A percentile compares a stretch with the other conserved stretches of the same genome.
Conservation (phyloP, 2,797 vertebrate species). For the Allenopithecus nigroviridis region DNA sequence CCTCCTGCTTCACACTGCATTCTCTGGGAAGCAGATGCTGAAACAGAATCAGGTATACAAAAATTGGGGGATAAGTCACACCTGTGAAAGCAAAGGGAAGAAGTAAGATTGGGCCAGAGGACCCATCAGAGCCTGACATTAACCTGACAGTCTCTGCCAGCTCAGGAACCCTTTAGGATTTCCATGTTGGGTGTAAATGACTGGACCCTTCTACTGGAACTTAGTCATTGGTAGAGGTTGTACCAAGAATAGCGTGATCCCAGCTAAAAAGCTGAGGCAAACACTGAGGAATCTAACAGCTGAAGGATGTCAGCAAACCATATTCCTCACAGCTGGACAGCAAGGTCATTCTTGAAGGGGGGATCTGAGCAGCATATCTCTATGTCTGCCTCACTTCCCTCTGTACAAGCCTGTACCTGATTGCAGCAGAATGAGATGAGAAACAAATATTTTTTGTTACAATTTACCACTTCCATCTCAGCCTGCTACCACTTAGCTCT, state of each 20-base stretch:
- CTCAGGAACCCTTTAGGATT: neutral
- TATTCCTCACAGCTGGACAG: neutral
- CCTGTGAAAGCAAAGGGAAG: neutral
- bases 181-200: neutral
- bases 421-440: neutral
- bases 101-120: neutral
- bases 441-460: neutral
- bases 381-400: neutral
- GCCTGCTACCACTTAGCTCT: neutral
- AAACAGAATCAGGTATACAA: neutral
- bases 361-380: neutral
- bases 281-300: neutral
- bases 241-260: neutral
- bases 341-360: neutral
- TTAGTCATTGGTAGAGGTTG: neutral
- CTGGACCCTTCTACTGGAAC: neutral
- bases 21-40: neutral
- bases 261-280: neutral
- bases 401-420: neutral
- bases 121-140: neutral
- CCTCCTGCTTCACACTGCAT: neutral
- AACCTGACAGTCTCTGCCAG: too few relatives aligned
- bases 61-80: rapidly evolving
- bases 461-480: neutral
- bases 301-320: neutral